Base-by-base conservation (phyloP, 2,113 vertebrate genomes). In the Tetraodon nigroviridis region DNA sequence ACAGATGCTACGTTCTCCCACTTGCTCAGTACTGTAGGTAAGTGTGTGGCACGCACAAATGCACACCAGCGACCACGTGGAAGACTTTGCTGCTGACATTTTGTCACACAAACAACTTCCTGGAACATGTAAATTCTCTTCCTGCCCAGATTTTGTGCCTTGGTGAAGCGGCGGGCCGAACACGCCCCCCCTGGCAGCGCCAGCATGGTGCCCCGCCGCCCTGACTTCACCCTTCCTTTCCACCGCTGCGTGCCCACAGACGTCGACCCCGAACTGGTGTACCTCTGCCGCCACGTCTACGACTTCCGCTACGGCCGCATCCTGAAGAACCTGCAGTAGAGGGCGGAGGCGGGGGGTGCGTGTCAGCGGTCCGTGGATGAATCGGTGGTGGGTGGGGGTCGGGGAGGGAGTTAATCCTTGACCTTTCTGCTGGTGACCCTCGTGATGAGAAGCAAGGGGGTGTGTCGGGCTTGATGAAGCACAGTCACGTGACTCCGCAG, bases 21-120 rank as follows among this genome's bases (percentile, higher is more conserved):
- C 92, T 98, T 79, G 94, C 96, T 57, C 95, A 98, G 91, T 99
- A 98, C 93, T 99, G 97, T 92, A 95, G 97, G 97, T 98, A 50
- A 91, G 88, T 81, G 41, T 13, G 27, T 5, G 18, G 18, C 11
- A 17, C 54, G 13, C 53, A 55, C 18, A 24, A 46, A 56, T 14
- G 44, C 22, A 44, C 11, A 18, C 19, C 51, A n/a, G 37, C 12
- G 0, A 8, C 68, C 19, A 45, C 22, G 61, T 21, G 55, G 42
- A 66, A 42, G 37, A 27, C 55, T 65, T 58, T 55, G 21, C 37
- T 15, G 53, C 65, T 51, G 19, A 21, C 11, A 19, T 22, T n/a
- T 40, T 40, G 7, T 10, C 10, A 32, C 16, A 45, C 14, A 46
- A 7, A 16, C 44, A 7, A 46, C 3, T 46, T 46, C 15, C 6